A percentile compares a stretch with the other conserved stretches of the same genome.
Conservation (phyloP, 2,888 invertebrate species). For the Synanthedon tipuliformis region DNA sequence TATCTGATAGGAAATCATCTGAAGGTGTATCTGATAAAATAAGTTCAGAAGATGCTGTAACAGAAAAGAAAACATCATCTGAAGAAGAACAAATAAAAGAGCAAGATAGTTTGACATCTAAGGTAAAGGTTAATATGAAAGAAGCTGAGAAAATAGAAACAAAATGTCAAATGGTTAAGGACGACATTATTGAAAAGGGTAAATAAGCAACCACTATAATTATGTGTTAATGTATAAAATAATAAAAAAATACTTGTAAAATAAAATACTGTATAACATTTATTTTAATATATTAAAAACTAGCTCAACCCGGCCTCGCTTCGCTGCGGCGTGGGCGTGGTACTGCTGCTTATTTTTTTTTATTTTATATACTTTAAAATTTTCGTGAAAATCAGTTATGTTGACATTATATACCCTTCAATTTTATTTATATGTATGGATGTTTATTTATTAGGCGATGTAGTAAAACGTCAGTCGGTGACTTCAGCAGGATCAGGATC, state of each 20-base stretch:
- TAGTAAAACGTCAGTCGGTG: slow-evolving; percentile 52
- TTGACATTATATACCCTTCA: background rate
- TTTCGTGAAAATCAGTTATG: background rate
- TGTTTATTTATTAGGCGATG: slow-evolving; percentile 19
- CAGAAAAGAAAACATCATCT: slow-evolving; percentile 63
- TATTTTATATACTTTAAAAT: background rate
- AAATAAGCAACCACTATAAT: background rate
- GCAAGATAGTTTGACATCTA: slow-evolving; percentile 11
- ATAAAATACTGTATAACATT: too few species aligned
- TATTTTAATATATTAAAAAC: too few species aligned
- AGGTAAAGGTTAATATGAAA: slow-evolving; percentile 16
- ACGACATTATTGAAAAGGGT: slow-evolving; percentile 39
- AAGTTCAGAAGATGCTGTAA: slow-evolving; percentile 64
- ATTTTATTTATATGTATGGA: background rate
- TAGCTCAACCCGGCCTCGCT: too few species aligned
- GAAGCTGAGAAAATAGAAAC: slow-evolving; percentile 25
- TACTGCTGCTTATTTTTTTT: too few species aligned
- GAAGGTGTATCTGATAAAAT: slow-evolving; percentile 64
- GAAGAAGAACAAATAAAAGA: slow-evolving; percentile 44
- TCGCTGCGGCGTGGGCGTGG: too few species aligned
- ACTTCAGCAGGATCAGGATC: slow-evolving; percentile 61
- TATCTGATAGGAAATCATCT: slow-evolving; percentile 62
- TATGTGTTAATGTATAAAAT: too few species aligned
- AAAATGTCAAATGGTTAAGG: slow-evolving; percentile 23
- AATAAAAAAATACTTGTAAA: too few species aligned